Base-by-base conservation (phyloP, 2,888 invertebrate species). In the Diadromus collaris region DNA sequence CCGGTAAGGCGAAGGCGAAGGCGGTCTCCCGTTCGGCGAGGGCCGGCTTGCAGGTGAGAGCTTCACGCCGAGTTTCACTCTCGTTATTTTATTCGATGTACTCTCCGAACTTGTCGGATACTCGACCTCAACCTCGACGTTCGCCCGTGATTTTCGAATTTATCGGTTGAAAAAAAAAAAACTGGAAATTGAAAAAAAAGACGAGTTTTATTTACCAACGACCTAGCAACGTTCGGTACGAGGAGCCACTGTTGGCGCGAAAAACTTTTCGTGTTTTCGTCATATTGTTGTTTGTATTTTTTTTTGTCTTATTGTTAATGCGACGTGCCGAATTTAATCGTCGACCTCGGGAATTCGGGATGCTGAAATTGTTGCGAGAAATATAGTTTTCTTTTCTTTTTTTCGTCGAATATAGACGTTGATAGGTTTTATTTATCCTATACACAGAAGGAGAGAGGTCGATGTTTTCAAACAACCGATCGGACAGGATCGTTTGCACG, bases 1-100 rank as follows among this genome's bases (percentile, higher is more conserved):
- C 99, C 83, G 99, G 99, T 90, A 99, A 99, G 94, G 97, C 98
- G 74, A 99, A 99, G 94, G 97, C 98, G 84, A 99, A 99, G 94
- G 98, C 99, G 87, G 99, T 99, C 86, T 99, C 99, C 82, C 95
- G 99, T 90, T 99, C 99, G 83, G 99, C 99, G 81, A 95, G 99
- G 90, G 99, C 99, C 89, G 99, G 99, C 87, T 94, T 99, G 90
- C 99, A 99, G 96, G 98, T 98, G 93, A 91, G 93, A 91, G 91
- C 88, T 79, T 75, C 76, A 16, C 34, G 44, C 63, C n/a, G n/a
- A n/a, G 24, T 44, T 70, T 60, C 58, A 51, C 51, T 51, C 51
- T 24, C 24, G 21, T 24, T 13, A 21, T 51, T 51, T 44, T 51
- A 51, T 51, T 21, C 9, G 4, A 21, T 13, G 9, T 24, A 21